Percentiles rank a stretch among this genome's conserved stretches.
These are phyloP conservation scores for Balanococcus diminutus DNA, from an alignment of 2,888 invertebrate genomes.

Conservation along the genomic window DNA sequence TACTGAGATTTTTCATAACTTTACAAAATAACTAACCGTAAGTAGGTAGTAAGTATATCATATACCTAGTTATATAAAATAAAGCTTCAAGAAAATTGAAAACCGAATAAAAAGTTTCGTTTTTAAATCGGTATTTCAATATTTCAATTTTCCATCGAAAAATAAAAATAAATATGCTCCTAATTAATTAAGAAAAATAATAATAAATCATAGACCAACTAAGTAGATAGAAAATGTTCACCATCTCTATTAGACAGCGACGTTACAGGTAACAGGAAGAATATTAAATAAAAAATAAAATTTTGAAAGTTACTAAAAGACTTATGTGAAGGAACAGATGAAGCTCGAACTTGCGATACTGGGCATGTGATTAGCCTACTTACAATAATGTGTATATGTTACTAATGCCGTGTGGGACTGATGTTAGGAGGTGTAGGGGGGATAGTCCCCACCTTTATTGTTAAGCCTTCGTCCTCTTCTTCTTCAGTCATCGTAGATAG, in stretches of 20 bases:
- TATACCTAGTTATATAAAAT: neutral
- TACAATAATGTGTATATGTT: constrained; percentile 51
- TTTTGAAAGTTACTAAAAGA: constrained; percentile 12
- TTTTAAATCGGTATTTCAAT: neutral
- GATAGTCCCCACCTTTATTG: constrained; percentile 67
- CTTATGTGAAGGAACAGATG: constrained; percentile 35
- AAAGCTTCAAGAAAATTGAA: neutral
- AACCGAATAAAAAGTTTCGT: neutral
- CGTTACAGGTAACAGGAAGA: neutral
- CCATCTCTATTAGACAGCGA: neutral
- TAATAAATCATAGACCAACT: neutral
- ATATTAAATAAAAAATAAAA: constrained; percentile 28
- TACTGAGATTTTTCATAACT: too few species aligned
- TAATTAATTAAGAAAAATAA: neutral
- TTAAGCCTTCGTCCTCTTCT: constrained; percentile 72
- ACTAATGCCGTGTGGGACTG: constrained; percentile 54
- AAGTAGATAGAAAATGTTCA: neutral
- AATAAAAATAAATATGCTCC: neutral
- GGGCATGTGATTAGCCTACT: constrained; percentile 53
- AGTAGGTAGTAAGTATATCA: neutral
- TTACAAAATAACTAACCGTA: neutral
- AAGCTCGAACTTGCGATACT: constrained; percentile 47
- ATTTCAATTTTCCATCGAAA: neutral
- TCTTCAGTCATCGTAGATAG: constrained; percentile 87
- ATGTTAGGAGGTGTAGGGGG: constrained; percentile 55